These are phyloP conservation scores for Pelecanus crispus DNA, from an alignment of 2,113 vertebrate genomes.

Conservation along the genomic window DNA sequence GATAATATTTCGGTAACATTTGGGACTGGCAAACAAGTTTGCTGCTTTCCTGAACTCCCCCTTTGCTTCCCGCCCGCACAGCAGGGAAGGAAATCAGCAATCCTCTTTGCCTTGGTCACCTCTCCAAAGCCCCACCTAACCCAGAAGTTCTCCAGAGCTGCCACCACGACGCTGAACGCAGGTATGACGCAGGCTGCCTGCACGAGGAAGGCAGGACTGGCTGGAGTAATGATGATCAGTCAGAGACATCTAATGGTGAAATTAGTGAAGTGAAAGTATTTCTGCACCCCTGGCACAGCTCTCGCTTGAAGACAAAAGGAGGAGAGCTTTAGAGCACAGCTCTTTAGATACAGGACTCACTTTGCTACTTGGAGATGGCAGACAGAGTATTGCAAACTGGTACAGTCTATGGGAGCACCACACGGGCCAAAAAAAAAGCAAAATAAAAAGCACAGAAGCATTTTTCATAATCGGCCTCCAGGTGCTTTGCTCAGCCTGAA, in stretches of 20 bases:
- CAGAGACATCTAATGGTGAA: slow-evolving; percentile 38
- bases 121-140: background rate
- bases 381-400: rapidly evolving
- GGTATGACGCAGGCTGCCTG: background rate
- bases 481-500: background rate
- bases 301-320: rapidly evolving
- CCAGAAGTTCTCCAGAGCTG: background rate
- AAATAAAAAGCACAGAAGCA: background rate
- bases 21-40: background rate
- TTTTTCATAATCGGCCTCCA: background rate
- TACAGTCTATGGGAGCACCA: background rate
- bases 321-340: background rate
- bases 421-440: background rate
- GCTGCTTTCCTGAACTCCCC: background rate
- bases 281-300: background rate
- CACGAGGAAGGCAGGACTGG: rapidly evolving
- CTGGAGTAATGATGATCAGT: background rate
- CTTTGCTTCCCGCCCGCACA: background rate
- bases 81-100: background rate
- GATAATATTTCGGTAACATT: background rate
- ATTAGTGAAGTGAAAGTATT: background rate
- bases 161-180: rapidly evolving
- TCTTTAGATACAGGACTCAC: rapidly evolving
- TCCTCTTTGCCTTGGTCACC: rapidly evolving
- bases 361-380: rapidly evolving